Percentiles rank a stretch among this genome's conserved stretches.
Conservation (phyloP, 2,797 vertebrate genomes). For the Coccyzus lansbergi region DNA sequence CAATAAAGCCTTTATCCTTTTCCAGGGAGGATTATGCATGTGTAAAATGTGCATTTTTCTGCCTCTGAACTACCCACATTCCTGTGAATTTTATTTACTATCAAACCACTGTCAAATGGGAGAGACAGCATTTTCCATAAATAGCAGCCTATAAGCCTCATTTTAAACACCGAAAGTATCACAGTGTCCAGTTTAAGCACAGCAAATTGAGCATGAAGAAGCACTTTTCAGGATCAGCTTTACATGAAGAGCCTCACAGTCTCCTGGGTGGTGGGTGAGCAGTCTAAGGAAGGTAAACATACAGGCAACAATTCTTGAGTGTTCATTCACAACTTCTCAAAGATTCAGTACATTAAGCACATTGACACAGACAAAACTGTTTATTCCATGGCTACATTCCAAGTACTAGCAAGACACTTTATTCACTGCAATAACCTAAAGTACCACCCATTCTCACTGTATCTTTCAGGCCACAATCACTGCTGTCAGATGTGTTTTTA, state of each 20-base stretch:
- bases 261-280: neutral
- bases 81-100: neutral
- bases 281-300: neutral
- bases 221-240: neutral
- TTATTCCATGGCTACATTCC: neutral
- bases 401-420: conserved; percentile 7
- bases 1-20: neutral
- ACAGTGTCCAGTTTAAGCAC: neutral
- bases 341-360: neutral
- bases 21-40: neutral
- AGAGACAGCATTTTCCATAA: neutral
- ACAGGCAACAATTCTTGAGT: neutral
- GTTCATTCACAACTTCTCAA: conserved; percentile 35
- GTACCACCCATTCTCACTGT: conserved; percentile 39
- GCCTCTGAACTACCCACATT: neutral
- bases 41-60: neutral
- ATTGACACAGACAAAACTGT: neutral
- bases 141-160: neutral
- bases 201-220: neutral
- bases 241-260: neutral
- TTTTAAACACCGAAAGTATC: conserved; percentile 10
- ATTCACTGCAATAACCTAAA: conserved; percentile 14
- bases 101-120: neutral
- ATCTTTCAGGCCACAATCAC: conserved; percentile 32
- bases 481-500: conserved; percentile 63